Evolutionary conservation across 2,888 invertebrate genomes (phyloP).

Genomic region (Rhagium mordax): DNA sequence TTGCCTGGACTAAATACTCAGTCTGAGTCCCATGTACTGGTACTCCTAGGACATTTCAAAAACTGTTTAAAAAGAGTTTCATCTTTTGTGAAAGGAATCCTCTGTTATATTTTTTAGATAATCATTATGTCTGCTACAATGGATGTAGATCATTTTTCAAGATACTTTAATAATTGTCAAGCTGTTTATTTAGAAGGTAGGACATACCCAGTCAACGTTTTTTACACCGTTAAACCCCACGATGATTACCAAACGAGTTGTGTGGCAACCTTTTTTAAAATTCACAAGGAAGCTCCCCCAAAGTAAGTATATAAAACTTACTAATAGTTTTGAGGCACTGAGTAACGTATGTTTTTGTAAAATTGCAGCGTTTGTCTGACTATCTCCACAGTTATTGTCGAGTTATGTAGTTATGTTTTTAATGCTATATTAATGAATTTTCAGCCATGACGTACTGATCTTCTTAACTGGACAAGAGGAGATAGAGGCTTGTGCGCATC

Average conservation of each 20-base stretch:
- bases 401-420: too few relatives aligned
- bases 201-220: constrained; percentile 85
- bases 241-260: constrained; percentile 90
- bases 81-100: constrained; percentile 11
- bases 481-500: constrained; percentile 88
- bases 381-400: too few relatives aligned
- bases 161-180: constrained; percentile 89
- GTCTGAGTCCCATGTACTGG: neutral
- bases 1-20: neutral
- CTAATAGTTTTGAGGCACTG: too few relatives aligned
- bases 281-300: constrained; percentile 86
- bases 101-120: constrained; percentile 71
- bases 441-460: constrained; percentile 90
- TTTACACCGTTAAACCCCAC: constrained; percentile 80
- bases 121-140: constrained; percentile 97
- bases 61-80: neutral
- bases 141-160: constrained; percentile 94
- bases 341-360: too few relatives aligned
- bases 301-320: constrained; percentile 78
- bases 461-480: constrained; percentile 98
- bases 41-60: neutral
- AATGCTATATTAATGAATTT: constrained; percentile 22
- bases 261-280: constrained; percentile 90
- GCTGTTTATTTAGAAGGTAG: constrained; percentile 93
- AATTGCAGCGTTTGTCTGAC: too few relatives aligned